Base-by-base conservation (phyloP, 2,888 invertebrate species). In the Opisthograptis luteolata region DNA sequence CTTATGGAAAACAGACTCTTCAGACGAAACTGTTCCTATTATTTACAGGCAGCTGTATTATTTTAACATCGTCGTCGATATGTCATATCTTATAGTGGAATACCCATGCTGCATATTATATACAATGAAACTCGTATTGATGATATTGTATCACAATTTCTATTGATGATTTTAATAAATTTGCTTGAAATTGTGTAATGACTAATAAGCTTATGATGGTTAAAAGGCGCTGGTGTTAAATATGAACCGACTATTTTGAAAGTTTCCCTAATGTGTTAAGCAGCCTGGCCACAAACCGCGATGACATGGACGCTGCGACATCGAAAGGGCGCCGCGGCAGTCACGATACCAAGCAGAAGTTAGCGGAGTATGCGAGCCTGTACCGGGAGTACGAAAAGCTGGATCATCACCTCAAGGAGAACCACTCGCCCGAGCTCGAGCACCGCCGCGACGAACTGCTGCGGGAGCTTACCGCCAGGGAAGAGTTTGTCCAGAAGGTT, bases 341-440 rank as follows among this genome's bases (percentile, higher is more conserved):
- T 25, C 76, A 80, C 9, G 80, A 78, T 25, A 82, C 81, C 1
- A 84, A 80, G 55, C 81, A 80, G 55, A 79, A 76, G 28, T 72
- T 88, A 1, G 74, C 78, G 0, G 86, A 85, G 62, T 89, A 87
- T 56, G 81, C 86, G 0, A 71, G 59, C 24, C 49, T 87, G 3
- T 87, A 84, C 60, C 73, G 79, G 6, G 81, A 87, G 58, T 87
- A 84, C 55, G 79, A 86, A 55, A 66, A 75, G 3, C 35, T 87
- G 4, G 80, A 83, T 22, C 73, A 75, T 52, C 59, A 61, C 12
- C 64, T 83, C 9, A 66, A 65, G 27, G 78, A 78, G 3, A 73
- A 74, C 20, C 64, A 63, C 32, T 73, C 79, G 8, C 75, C 78
- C 0, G 80, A 79, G 14, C 64, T 81, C 1, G 77, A 80, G 55